Evolutionary conservation across 2,888 invertebrate genomes (phyloP).

Genomic region (Cosmorhoe ocellata): DNA sequence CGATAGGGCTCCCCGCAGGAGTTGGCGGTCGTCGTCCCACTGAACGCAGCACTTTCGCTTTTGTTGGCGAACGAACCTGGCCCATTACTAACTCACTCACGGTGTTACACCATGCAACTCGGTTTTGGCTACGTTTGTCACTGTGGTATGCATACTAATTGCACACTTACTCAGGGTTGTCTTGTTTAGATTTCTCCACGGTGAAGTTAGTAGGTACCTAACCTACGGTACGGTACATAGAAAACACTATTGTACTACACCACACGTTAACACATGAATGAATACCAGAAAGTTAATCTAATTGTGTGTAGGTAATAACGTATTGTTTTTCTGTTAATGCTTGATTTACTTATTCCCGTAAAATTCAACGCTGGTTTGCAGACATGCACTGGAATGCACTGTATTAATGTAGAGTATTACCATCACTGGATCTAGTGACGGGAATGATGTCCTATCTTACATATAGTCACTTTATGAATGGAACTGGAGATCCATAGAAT

Average conservation of each 20-base stretch:
- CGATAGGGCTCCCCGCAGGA: slow-evolving; percentile 57
- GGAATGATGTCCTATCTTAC: no score
- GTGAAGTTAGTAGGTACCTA: slow-evolving; percentile 33
- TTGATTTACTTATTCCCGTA: no score
- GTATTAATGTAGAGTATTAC: no score
- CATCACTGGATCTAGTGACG: no score
- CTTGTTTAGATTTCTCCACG: slow-evolving; percentile 73
- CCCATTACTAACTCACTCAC: slow-evolving; percentile 75
- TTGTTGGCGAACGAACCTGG: slow-evolving; percentile 80
- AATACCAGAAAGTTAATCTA: no score
- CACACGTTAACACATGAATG: no score
- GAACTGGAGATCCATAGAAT: neutral
- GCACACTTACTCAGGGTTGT: slow-evolving; percentile 60
- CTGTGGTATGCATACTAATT: slow-evolving; percentile 72
- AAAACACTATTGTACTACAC: no score
- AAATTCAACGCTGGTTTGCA: no score
- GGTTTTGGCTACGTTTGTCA: slow-evolving; percentile 69
- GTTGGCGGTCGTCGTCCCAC: slow-evolving; percentile 79
- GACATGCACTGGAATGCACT: no score
- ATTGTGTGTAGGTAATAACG: no score
- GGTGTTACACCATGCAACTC: slow-evolving; percentile 69
- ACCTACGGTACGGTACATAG: no score
- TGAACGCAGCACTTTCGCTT: slow-evolving; percentile 81
- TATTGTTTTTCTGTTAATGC: no score
- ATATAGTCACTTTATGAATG: slow-evolving; percentile 11